A percentile compares a stretch with the other conserved stretches of the same genome.
Conservation (phyloP, 2,888 invertebrate genomes). For the Lepidocyrtoides sp. region DNA sequence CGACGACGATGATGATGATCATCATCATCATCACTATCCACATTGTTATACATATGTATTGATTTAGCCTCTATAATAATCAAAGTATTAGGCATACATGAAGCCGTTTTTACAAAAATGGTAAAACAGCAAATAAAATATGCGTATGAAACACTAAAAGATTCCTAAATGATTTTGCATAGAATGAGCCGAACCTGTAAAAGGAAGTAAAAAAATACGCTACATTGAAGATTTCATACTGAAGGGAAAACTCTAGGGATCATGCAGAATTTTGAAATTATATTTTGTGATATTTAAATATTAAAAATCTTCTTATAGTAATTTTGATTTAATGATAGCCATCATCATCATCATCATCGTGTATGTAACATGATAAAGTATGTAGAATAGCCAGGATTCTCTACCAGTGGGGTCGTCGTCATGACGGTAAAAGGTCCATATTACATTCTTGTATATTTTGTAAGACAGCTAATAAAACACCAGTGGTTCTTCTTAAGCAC, state of each 20-base stretch:
- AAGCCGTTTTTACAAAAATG: no score
- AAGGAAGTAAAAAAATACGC: no score
- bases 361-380: neutral
- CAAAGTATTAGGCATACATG: no score
- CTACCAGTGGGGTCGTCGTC: conserved; percentile 12
- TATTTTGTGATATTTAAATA: no score
- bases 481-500: neutral
- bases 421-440: conserved; percentile 5
- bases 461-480: neutral
- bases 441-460: conserved; percentile 18
- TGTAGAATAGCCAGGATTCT: neutral
- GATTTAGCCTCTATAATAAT: neutral
- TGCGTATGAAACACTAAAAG: no score
- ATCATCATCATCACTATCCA: neutral
- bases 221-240: no score
- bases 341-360: neutral
- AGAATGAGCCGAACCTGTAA: no score
- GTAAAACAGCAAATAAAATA: no score
- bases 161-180: no score
- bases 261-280: no score
- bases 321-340: conserved; percentile 33
- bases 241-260: no score
- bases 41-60: conserved; percentile 10
- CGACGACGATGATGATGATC: conserved; percentile 47
- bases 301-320: neutral